Evolutionary conservation across 2,888 invertebrate species (phyloP).

Genomic region (Oligia latruncula): DNA sequence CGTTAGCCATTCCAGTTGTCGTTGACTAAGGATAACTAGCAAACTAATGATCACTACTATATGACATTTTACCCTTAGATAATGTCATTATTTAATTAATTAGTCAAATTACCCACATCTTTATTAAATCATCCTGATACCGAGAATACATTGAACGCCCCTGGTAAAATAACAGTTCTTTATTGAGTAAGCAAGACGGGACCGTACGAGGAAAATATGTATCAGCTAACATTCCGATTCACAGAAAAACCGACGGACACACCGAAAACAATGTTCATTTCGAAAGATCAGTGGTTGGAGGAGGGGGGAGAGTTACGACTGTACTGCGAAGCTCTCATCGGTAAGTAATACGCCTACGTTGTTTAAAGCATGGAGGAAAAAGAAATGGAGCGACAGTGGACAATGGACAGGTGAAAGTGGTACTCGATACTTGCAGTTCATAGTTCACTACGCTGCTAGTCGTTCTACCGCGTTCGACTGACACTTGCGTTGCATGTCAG

Average conservation of each 20-base stretch:
- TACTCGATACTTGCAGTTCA: conserved; percentile 17
- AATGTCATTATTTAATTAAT: too few species aligned
- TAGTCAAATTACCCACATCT: too few species aligned
- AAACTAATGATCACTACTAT: too few species aligned
- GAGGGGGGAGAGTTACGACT: conserved; percentile 91
- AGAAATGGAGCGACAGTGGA: conserved; percentile 13
- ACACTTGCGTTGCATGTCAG: neutral
- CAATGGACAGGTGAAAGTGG: conserved; percentile 29
- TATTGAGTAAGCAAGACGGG: conserved; percentile 34
- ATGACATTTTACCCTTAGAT: too few species aligned
- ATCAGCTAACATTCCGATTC: conserved; percentile 69
- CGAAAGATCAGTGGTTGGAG: conserved; percentile 91
- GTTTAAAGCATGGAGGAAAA: conserved; percentile 27
- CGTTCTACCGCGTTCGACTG: neutral
- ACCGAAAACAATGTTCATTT: conserved; percentile 92
- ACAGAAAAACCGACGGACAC: conserved; percentile 91
- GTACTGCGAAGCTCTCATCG: conserved; percentile 95
- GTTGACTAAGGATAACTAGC: too few species aligned
- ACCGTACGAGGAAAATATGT: conserved; percentile 63
- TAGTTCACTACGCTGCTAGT: neutral
- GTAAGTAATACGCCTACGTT: conserved; percentile 82
- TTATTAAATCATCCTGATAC: too few species aligned
- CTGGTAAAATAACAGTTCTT: conserved; percentile 41
- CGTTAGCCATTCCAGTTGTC: too few species aligned
- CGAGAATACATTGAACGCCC: too few species aligned